These are phyloP conservation scores for Lepus timidus DNA, from an alignment of 2,113 vertebrate genomes.

Conservation along the genomic window DNA sequence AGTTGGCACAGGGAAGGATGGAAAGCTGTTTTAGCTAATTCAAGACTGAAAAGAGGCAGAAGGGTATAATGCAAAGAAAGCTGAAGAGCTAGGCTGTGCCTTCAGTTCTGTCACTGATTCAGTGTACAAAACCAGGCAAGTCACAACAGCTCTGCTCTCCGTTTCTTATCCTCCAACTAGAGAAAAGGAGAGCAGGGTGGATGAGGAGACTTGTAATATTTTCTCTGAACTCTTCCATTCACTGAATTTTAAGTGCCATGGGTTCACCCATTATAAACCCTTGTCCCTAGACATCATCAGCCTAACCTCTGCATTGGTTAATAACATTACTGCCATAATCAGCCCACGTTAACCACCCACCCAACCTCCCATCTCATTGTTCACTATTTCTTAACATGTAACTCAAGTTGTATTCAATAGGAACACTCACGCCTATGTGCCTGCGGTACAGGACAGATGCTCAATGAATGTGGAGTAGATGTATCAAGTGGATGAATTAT, in stretches of 20 bases:
- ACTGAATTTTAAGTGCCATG: constrained; percentile 20
- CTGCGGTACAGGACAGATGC: neutral
- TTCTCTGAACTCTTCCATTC: neutral
- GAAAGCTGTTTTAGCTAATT: constrained; percentile 18
- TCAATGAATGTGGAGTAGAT: neutral
- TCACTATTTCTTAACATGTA: constrained; percentile 51
- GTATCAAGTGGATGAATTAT: neutral
- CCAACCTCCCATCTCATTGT: neutral
- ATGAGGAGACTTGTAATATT: neutral
- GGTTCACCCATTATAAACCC: neutral
- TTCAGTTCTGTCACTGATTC: neutral
- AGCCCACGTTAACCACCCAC: neutral
- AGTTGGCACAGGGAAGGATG: neutral
- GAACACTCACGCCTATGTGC: neutral
- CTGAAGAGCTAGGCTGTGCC: neutral
- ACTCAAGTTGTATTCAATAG: constrained; percentile 38
- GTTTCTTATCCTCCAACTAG: neutral
- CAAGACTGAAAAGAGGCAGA: neutral
- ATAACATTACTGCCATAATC: neutral
- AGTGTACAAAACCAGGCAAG: neutral
- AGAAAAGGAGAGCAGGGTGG: neutral
- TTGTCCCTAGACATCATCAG: neutral
- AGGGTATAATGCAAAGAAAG: neutral
- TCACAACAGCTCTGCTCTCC: neutral
- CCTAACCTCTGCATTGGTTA: constrained; percentile 45